Base-by-base conservation (phyloP, 2,797 vertebrate species). In the Aphelocoma californica region DNA sequence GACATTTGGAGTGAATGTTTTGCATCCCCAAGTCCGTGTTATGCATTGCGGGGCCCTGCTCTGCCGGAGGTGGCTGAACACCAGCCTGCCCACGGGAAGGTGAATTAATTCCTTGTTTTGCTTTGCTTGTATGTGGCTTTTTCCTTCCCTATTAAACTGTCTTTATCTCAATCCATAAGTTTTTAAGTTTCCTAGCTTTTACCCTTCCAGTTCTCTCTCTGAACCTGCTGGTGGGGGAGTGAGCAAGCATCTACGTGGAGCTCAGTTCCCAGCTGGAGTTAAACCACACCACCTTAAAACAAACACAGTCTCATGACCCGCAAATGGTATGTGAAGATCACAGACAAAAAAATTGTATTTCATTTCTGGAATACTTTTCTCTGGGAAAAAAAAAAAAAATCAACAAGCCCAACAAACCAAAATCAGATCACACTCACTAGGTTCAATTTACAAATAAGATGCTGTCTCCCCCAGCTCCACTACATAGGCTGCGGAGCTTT, bases 31-130 rank as follows among this genome's bases (percentile, higher is more conserved):
- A 26, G 12, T 28, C 42, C 48, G 0, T 10, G 10, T 26, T 26
- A 34, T 25, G 12, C 11, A 8, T 10, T 21, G 21, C 0, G 0
- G 18, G 4, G 21, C 26, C 18, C 26, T 62, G 34, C 6, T 62
- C 14, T 56, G 21, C 21, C 31, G 14, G 57, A 56, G 7, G 10
- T 62, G 50, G 34, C 5, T 31, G 50, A 56, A 26, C 14, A 42
- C 31, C 26, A 48, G 14, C 18, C 42, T 34, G 42, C 21, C 31
- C 42, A 26, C 13, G 36, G 20, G 31, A 78, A 78, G 12, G 8
- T 34, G 31, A 42, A 78, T 48, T 48, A 48, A 70, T 62, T 56
- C 31, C 48, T 54, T 70, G 40, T 40, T 70, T 62, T 34, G 9
- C 4, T 42, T 56, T 48, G 6, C 31, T 62, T 48, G 31, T 18